phyloP scores from a whole-genome alignment of 2,888 invertebrate genomes.

The Lasioglossum calceatum region DNA sequence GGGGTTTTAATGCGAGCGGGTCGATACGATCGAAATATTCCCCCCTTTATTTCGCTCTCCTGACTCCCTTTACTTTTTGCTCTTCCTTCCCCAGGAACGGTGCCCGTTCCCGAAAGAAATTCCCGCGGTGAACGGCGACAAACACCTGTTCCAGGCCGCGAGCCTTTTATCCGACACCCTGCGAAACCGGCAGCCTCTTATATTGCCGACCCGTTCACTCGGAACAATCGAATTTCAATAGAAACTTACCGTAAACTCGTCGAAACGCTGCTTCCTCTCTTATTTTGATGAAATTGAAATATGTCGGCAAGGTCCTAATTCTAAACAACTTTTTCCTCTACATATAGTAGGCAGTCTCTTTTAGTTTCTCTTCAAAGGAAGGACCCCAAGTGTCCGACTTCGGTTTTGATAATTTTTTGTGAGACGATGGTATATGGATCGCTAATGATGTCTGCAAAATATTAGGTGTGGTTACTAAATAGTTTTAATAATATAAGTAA shows the following conservation, averaged over 20 bases:
- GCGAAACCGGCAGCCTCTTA: neutral
- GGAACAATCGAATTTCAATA: neutral
- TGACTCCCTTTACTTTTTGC: neutral
- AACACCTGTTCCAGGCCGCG: neutral
- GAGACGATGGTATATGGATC: too few relatives aligned
- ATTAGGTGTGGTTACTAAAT: too few relatives aligned
- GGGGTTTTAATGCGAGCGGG: conserved; percentile 36
- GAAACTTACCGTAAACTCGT: neutral
- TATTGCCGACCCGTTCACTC: neutral
- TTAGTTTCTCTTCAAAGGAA: too few relatives aligned
- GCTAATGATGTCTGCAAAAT: too few relatives aligned
- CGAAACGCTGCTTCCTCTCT: too few relatives aligned
- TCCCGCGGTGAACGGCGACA: neutral
- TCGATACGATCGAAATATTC: conserved; percentile 53
- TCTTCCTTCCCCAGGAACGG: neutral
- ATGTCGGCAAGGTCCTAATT: too few relatives aligned
- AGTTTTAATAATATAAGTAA: too few relatives aligned
- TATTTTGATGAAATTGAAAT: too few relatives aligned
- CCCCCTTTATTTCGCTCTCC: neutral
- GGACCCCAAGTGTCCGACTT: too few relatives aligned
- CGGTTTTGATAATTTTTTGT: too few relatives aligned
- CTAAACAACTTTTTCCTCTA: too few relatives aligned
- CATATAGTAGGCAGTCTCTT: too few relatives aligned
- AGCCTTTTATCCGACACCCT: conserved; percentile 1
- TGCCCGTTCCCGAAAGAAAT: neutral